Evolutionary conservation across 2,113 vertebrate species (phyloP).

Genomic region (Motacilla tschutschensis): DNA sequence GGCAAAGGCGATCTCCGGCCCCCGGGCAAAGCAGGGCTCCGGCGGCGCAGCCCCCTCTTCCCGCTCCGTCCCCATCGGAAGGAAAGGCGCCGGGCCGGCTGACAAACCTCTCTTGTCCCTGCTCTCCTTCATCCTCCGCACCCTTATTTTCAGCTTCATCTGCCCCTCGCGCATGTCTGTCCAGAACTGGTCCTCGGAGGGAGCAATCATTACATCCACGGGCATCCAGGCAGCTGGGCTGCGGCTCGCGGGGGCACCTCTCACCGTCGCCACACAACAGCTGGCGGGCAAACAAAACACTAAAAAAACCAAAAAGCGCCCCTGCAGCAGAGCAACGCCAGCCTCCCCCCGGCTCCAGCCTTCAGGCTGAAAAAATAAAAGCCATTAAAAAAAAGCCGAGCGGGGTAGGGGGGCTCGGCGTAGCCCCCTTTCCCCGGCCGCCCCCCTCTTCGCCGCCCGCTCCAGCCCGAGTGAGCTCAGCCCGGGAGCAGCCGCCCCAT

Average conservation of each 20-base stretch:
- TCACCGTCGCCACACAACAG: constrained; percentile 30
- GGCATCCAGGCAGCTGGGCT: constrained; percentile 75
- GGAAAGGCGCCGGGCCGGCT: constrained; percentile 4
- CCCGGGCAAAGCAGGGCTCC: background rate
- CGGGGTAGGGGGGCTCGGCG: constrained; percentile 26
- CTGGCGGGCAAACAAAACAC: background rate
- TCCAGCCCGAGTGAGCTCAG: constrained; percentile 56
- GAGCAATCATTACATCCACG: constrained; percentile 82
- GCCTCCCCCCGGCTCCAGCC: background rate
- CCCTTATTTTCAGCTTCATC: constrained; percentile 92
- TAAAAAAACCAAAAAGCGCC: background rate
- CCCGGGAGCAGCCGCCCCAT: constrained; percentile 18
- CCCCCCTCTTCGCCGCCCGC: constrained; percentile 28
- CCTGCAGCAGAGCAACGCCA: background rate
- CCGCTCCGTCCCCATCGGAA: background rate
- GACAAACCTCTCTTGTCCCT: constrained; percentile 88
- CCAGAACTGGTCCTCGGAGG: constrained; percentile 84
- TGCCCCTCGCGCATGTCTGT: constrained; percentile 79
- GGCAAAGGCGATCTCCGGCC: background rate
- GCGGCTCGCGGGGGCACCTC: constrained; percentile 27
- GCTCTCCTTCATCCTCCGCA: constrained; percentile 87
- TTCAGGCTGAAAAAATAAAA: background rate
- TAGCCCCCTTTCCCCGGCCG: background rate
- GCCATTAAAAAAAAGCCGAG: background rate
- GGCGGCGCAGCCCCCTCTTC: background rate